These are phyloP conservation scores for Lamellibrachia luymesi DNA, from an alignment of 1,140 invertebrate species.

Conservation along the genomic window DNA sequence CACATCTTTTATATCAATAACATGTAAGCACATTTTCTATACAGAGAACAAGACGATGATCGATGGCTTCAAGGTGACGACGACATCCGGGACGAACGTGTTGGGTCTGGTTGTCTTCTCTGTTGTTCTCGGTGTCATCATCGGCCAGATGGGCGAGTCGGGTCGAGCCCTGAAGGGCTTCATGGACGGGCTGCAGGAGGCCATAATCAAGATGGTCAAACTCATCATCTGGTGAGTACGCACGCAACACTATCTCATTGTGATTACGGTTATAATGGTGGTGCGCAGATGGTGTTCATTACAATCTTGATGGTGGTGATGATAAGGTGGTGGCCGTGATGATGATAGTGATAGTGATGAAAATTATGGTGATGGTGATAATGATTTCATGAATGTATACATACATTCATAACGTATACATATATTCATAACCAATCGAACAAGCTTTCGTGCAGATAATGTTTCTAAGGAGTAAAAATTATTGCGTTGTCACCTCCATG, in stretches of 20 bases:
- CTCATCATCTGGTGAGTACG: slow-evolving; percentile 53
- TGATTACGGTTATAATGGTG: background rate
- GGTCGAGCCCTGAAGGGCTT: slow-evolving; percentile 55
- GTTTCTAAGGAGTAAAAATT: too few relatives aligned
- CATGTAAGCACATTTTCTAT: background rate
- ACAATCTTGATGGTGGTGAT: too few relatives aligned
- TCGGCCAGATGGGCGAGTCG: slow-evolving; percentile 52
- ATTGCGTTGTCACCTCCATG: too few relatives aligned
- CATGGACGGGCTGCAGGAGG: slow-evolving; percentile 48
- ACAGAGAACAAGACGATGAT: slow-evolving; percentile 1
- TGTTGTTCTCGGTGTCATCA: slow-evolving; percentile 58
- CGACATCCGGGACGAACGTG: slow-evolving; percentile 48
- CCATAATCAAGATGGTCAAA: slow-evolving; percentile 56
- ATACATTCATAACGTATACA: background rate
- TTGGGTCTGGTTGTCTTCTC: slow-evolving; percentile 61
- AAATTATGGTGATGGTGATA: too few relatives aligned
- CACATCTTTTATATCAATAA: background rate
- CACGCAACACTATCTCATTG: background rate
- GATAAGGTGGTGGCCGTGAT: too few relatives aligned
- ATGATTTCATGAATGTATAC: too few relatives aligned
- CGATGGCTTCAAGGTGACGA: slow-evolving; percentile 31
- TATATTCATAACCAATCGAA: too few relatives aligned
- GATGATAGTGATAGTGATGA: too few relatives aligned
- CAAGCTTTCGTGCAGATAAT: too few relatives aligned
- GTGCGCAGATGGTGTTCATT: background rate